Conservation (phyloP, 2,888 invertebrate genomes). For the Catocala nupta region DNA sequence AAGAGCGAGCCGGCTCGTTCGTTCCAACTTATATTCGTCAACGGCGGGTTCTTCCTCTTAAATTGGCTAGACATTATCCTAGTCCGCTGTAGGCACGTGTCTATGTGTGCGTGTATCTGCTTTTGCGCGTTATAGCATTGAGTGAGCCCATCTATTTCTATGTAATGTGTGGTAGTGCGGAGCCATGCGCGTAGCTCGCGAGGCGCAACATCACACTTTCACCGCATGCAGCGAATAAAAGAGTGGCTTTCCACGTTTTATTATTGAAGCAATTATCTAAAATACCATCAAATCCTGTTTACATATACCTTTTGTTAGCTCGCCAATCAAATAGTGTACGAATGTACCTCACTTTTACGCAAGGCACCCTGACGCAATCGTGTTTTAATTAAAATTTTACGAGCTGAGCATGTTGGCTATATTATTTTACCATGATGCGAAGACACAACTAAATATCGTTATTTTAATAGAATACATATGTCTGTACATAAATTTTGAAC, state of each 20-base stretch:
- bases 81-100: too few species aligned
- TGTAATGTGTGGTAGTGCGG: too few species aligned
- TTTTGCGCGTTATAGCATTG: too few species aligned
- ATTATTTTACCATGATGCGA: slow-evolving; percentile 12
- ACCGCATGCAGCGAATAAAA: slow-evolving; percentile 53
- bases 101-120: too few species aligned
- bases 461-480: too few species aligned
- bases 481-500: too few species aligned
- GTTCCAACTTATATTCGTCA: too few species aligned
- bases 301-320: slow-evolving; percentile 19
- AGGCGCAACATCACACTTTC: slow-evolving; percentile 59
- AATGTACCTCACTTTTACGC: slow-evolving; percentile 3
- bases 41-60: too few species aligned
- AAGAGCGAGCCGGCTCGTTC: too few species aligned
- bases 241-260: slow-evolving; percentile 43
- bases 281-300: slow-evolving; percentile 46
- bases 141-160: too few species aligned
- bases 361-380: slow-evolving; percentile 24
- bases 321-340: slow-evolving; percentile 15
- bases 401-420: slow-evolving; percentile 16
- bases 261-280: slow-evolving; percentile 46
- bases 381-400: slow-evolving; percentile 44
- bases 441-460: neutral
- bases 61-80: too few species aligned
- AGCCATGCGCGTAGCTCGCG: slow-evolving; percentile 28